A percentile compares a stretch with the other conserved stretches of the same genome.
Conservation (phyloP, 2,797 vertebrate species). For the Enteromius treurensis region DNA sequence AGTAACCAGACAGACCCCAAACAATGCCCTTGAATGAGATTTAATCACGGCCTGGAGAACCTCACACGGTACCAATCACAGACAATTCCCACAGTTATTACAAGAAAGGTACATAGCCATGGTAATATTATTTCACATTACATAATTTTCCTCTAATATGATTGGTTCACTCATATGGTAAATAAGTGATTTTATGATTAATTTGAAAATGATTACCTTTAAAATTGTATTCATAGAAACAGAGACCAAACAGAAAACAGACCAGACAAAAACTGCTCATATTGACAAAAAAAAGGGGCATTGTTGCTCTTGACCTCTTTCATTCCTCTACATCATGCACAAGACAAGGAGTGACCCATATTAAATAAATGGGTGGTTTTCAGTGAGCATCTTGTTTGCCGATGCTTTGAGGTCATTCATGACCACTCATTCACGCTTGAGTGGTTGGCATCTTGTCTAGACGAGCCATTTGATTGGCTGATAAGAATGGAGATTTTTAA, state of each 20-base stretch:
- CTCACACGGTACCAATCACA: neutral
- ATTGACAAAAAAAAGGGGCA: slow-evolving; percentile 56
- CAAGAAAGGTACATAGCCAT: neutral
- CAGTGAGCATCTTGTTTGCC: slow-evolving; percentile 60
- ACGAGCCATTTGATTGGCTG: slow-evolving; percentile 54
- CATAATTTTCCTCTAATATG: neutral
- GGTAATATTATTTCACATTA: neutral
- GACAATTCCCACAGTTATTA: neutral
- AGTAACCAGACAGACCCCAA: neutral
- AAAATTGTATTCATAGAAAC: slow-evolving; percentile 1
- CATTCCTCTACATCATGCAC: slow-evolving; percentile 50
- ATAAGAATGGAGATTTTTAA: slow-evolving; percentile 52
- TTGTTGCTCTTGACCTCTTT: slow-evolving; percentile 55
- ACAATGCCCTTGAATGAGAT: neutral
- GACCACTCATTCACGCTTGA: slow-evolving; percentile 53
- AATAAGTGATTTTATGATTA: neutral
- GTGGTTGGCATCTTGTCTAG: slow-evolving; percentile 57
- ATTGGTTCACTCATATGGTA: neutral
- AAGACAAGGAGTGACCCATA: slow-evolving; percentile 63
- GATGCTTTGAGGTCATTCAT: slow-evolving; percentile 61
- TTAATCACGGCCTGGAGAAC: neutral
- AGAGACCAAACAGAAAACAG: slow-evolving; percentile 33
- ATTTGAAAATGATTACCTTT: neutral
- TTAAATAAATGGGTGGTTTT: slow-evolving; percentile 63
- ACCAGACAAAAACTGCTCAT: slow-evolving; percentile 44